Percentiles rank a stretch among this genome's conserved stretches.
Evolutionary conservation across 2,888 invertebrate genomes (phyloP).

Genomic region (Ophonus ardosiacus): DNA sequence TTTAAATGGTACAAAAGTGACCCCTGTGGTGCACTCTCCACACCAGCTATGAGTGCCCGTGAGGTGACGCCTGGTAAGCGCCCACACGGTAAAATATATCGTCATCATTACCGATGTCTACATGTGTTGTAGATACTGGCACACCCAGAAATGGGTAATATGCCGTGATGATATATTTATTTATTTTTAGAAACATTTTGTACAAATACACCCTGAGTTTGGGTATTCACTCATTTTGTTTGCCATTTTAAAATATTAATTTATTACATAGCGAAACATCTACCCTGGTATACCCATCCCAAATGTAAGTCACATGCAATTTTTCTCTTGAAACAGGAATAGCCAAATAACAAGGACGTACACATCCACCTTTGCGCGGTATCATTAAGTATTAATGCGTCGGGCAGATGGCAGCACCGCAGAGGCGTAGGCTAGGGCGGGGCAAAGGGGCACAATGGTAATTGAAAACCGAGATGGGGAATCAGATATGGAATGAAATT

Average conservation of each 20-base stretch:
- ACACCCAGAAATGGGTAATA: too few species aligned
- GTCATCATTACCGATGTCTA: too few species aligned
- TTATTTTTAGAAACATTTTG: too few species aligned
- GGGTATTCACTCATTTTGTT: background rate
- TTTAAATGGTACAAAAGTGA: too few species aligned
- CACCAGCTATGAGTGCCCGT: too few species aligned
- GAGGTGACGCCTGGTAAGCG: too few species aligned
- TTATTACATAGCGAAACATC: background rate
- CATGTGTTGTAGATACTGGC: too few species aligned
- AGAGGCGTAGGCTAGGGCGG: background rate
- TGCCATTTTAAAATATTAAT: background rate
- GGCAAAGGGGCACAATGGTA: slow-evolving; percentile 9
- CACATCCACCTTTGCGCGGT: background rate
- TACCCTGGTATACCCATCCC: background rate
- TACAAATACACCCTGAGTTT: too few species aligned
- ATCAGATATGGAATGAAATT: slow-evolving; percentile 54
- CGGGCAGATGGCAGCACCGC: slow-evolving; percentile 36
- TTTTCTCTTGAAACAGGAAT: background rate
- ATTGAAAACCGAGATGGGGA: slow-evolving; percentile 54
- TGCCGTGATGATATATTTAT: too few species aligned
- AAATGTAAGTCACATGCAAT: background rate
- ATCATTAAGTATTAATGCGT: slow-evolving; percentile 33
- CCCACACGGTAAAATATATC: too few species aligned
- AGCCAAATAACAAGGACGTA: background rate
- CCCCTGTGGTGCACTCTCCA: too few species aligned